phyloP scores from a whole-genome alignment of 2,888 invertebrate genomes.

The Malthinus seriepunctatus region DNA sequence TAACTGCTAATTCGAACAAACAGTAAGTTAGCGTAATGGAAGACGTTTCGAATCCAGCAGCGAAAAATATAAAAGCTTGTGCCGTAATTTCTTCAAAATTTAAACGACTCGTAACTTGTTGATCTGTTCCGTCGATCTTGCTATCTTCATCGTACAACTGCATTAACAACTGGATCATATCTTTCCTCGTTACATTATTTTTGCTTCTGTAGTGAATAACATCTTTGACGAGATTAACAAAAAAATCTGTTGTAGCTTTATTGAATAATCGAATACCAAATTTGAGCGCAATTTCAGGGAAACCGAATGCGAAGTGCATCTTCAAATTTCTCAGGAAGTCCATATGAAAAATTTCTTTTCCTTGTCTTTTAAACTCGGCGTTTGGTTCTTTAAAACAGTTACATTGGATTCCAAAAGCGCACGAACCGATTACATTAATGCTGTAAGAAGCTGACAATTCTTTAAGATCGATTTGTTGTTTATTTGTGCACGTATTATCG shows the following conservation, averaged over 20 bases:
- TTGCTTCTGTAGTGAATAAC: not conserved
- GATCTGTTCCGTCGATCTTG: not conserved
- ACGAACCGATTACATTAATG: slow-evolving; percentile 62
- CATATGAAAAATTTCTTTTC: not conserved
- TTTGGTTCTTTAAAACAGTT: slow-evolving; percentile 53
- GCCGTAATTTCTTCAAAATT: not conserved
- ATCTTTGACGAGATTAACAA: not conserved
- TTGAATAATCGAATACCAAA: not conserved
- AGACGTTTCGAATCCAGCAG: not conserved
- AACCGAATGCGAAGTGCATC: no score
- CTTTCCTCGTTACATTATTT: not conserved
- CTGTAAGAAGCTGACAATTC: slow-evolving; percentile 59
- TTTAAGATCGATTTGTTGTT: slow-evolving; percentile 37
- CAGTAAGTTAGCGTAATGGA: not conserved
- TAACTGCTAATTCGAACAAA: not conserved
- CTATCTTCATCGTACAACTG: not conserved
- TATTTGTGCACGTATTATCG: not conserved
- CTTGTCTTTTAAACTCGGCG: not conserved
- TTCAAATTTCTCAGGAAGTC: no score
- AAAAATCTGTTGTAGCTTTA: not conserved
- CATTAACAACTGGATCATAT: not conserved
- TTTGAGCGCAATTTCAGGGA: no score
- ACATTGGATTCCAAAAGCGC: slow-evolving; percentile 62
- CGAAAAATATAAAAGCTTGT: not conserved
- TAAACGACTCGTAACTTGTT: not conserved